phyloP scores from a whole-genome alignment of 2,888 invertebrate species.

The Apamea monoglypha region DNA sequence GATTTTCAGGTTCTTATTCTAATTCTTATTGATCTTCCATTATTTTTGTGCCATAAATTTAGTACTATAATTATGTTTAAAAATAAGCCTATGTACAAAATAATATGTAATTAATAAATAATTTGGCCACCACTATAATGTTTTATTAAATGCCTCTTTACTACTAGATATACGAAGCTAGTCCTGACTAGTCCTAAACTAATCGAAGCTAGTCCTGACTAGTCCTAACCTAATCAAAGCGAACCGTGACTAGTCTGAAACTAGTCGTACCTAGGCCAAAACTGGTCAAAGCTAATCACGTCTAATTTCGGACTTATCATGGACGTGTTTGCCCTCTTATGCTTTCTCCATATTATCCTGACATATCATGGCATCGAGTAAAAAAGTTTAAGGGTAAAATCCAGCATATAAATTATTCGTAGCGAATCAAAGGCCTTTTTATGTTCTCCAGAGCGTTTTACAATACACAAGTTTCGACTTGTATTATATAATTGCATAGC shows the following conservation, averaged over 20 bases:
- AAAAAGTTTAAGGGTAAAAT: neutral
- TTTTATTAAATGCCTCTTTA: constrained; percentile 7
- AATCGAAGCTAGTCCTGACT: neutral
- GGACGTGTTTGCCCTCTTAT: neutral
- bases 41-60: constrained; percentile 2
- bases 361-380: neutral
- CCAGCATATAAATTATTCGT: neutral
- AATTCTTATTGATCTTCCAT: neutral
- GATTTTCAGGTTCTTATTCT: neutral
- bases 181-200: neutral
- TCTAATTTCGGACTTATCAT: neutral
- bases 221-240: neutral
- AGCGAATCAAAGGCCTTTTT: neutral
- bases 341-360: neutral
- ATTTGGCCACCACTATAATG: constrained; percentile 30
- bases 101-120: constrained; percentile 18
- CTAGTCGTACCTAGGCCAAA: neutral
- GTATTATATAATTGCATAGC: no score
- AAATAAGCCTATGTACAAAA: neutral
- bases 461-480: neutral
- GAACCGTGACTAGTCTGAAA: no score
- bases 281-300: neutral
- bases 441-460: neutral
- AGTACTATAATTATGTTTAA: neutral
- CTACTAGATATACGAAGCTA: neutral